These are phyloP conservation scores for Eclectus roratus DNA, from an alignment of 2,113 vertebrate genomes.

Conservation along the genomic window DNA sequence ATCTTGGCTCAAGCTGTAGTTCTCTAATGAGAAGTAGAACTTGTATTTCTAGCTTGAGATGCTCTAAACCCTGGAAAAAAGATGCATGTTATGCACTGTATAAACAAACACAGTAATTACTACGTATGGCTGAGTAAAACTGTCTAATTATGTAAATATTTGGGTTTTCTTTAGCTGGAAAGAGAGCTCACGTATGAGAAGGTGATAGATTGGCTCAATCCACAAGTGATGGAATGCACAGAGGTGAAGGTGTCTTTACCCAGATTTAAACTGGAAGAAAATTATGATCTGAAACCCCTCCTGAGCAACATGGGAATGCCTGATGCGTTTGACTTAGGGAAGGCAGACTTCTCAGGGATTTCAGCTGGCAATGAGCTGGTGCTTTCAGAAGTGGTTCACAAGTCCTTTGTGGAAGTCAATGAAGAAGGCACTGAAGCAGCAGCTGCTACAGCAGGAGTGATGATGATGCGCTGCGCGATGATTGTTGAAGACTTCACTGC, in stretches of 20 bases:
- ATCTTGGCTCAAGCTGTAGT: fast-evolving
- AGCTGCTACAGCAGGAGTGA: constrained; percentile 74
- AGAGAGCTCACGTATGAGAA: constrained; percentile 77
- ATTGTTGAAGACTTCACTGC: background rate
- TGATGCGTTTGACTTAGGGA: constrained; percentile 57
- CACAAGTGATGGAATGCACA: constrained; percentile 70
- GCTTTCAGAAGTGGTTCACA: constrained; percentile 86
- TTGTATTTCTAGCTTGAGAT: background rate
- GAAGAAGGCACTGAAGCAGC: constrained; percentile 92
- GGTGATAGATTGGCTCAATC: constrained; percentile 78
- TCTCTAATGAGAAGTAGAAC: background rate
- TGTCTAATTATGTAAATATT: background rate
- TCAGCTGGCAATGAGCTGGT: constrained; percentile 71
- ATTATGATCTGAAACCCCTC: constrained; percentile 71
- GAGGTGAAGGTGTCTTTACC: constrained; percentile 79
- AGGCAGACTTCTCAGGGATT: constrained; percentile 83
- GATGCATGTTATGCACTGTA: fast-evolving
- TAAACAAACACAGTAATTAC: background rate
- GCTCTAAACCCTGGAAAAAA: background rate
- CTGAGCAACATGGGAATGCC: constrained; percentile 82
- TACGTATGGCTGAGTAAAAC: background rate
- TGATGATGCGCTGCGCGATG: constrained; percentile 56
- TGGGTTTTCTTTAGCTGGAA: constrained; percentile 75
- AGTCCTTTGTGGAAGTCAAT: constrained; percentile 88
- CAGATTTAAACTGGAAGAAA: constrained; percentile 83